Percentiles rank a stretch among this genome's conserved stretches.
Conservation (phyloP, 2,888 invertebrate genomes). For the Athalia circularis region DNA sequence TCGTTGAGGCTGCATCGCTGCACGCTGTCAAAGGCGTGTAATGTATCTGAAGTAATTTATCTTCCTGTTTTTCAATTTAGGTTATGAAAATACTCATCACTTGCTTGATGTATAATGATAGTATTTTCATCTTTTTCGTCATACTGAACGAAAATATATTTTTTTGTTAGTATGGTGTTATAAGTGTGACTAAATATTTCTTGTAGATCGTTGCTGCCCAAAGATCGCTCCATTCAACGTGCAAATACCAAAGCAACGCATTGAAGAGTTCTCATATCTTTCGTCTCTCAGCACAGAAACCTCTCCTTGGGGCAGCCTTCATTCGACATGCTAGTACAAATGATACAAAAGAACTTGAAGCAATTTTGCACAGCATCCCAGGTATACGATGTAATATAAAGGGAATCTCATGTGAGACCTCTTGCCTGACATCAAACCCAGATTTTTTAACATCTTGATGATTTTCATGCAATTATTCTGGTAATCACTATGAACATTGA, state of each 20-base stretch:
- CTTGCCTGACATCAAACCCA: neutral
- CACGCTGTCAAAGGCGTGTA: conserved; percentile 54
- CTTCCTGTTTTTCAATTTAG: conserved; percentile 40
- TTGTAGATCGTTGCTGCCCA: conserved; percentile 52
- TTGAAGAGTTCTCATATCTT: conserved; percentile 37
- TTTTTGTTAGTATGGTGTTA: neutral
- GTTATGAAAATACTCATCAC: conserved; percentile 53
- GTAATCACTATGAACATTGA: neutral
- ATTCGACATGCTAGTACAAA: conserved; percentile 59
- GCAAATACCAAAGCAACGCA: conserved; percentile 44
- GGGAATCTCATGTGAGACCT: neutral
- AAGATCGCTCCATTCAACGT: conserved; percentile 54
- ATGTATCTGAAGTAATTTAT: conserved; percentile 56
- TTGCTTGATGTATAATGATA: conserved; percentile 27
- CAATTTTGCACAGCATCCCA: conserved; percentile 62
- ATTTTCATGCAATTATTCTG: conserved; percentile 2
- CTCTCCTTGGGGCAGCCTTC: conserved; percentile 52
- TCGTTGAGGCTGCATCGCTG: conserved; percentile 52
- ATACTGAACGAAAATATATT: neutral
- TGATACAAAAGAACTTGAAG: conserved; percentile 37
- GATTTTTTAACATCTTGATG: neutral
- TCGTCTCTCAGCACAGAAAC: conserved; percentile 49
- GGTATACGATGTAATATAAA: conserved; percentile 48
- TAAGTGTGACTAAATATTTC: conserved; percentile 2
- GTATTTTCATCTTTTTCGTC: too few relatives aligned